phyloP scores from a whole-genome alignment of 2,113 vertebrate species.

The Pelecanoides urinatrix region DNA sequence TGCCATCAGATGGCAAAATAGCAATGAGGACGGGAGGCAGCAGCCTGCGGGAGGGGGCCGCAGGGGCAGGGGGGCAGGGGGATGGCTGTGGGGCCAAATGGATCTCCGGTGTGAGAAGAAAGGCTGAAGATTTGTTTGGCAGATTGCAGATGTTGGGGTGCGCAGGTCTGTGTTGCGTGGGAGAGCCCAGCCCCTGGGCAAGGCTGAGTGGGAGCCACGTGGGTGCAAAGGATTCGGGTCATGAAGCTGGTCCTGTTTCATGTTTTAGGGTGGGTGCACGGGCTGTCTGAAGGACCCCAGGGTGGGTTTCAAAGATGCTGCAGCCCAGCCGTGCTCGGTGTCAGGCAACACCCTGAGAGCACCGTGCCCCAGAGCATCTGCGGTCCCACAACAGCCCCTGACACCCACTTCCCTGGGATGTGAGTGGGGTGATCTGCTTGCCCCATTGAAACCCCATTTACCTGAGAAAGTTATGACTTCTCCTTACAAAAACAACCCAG shows the following conservation, averaged over 20 bases:
- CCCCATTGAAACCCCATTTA: background rate
- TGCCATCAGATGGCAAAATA: slow-evolving; percentile 38
- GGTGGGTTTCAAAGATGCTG: background rate
- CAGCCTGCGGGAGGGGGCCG: background rate
- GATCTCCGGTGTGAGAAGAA: background rate
- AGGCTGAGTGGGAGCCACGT: background rate
- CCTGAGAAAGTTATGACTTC: background rate
- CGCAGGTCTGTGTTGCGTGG: background rate
- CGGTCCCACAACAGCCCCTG: fast-evolving
- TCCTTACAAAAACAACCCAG: background rate
- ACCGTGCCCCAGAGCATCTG: fast-evolving
- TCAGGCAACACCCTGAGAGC: background rate
- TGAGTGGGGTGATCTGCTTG: background rate
- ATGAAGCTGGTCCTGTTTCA: fast-evolving
- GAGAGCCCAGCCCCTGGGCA: background rate
- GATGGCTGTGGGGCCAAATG: background rate
- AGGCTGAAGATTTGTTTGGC: background rate
- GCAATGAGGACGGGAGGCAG: background rate
- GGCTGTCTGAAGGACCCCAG: background rate
- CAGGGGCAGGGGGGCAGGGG: background rate
- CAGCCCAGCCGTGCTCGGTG: background rate
- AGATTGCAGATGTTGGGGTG: background rate
- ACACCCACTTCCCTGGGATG: background rate
- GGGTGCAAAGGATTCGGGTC: background rate
- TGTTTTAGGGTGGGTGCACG: fast-evolving